Percentiles rank a stretch among this genome's conserved stretches.
Evolutionary conservation across 2,888 invertebrate genomes (phyloP).

Genomic region (Conus canariensis): DNA sequence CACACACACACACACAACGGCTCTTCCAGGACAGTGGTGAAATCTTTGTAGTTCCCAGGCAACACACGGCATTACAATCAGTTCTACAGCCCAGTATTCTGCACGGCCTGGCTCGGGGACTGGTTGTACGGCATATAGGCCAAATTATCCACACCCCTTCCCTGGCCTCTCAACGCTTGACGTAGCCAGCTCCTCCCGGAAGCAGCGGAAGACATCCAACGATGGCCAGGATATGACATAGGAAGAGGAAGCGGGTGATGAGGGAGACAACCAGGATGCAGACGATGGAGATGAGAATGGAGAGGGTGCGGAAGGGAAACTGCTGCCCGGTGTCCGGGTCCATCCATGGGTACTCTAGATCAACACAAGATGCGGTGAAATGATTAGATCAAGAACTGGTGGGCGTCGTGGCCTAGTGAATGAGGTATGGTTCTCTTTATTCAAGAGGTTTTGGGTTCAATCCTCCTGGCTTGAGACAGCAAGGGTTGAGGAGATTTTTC

Average conservation of each 20-base stretch:
- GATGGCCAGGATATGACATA: conserved; percentile 88
- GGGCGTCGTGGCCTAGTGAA: no score
- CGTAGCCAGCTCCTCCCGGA: background rate
- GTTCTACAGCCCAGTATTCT: background rate
- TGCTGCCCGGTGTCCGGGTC: conserved; percentile 82
- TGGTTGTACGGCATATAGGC: background rate
- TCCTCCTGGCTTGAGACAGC: no score
- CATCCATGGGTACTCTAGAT: conserved; percentile 29
- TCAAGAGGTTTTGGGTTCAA: no score
- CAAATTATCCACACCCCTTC: background rate
- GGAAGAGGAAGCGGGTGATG: conserved; percentile 87
- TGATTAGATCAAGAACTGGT: no score
- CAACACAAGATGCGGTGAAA: background rate
- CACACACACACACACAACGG: no score
- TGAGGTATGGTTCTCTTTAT: no score
- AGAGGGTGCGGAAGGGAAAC: conserved; percentile 96
- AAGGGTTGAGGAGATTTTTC: no score
- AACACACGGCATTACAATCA: background rate
- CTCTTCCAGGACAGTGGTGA: no score
- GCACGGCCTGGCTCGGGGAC: background rate
- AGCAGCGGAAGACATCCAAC: conserved; percentile 81
- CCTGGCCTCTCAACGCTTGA: no score
- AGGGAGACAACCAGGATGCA: conserved; percentile 67
- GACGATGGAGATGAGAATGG: conserved; percentile 86
- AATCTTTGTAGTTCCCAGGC: background rate